A percentile compares a stretch with the other conserved stretches of the same genome.
These are phyloP conservation scores for Falco novaeseelandiae DNA, from an alignment of 2,797 vertebrate species.

Conservation along the genomic window DNA sequence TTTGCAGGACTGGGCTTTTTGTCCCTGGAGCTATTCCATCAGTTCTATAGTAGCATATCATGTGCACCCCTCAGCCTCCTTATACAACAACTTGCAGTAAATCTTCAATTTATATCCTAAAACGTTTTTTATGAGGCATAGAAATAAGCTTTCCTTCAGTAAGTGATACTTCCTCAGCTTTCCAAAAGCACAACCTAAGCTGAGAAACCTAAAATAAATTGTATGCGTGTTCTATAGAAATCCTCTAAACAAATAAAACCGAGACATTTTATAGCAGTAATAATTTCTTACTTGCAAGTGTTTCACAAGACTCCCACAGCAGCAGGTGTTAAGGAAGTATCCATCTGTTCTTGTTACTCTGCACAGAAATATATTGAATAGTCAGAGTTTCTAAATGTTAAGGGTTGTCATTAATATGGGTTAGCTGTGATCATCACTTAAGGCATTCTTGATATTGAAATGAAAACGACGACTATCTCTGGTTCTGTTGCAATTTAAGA, in stretches of 20 bases:
- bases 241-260: conserved; percentile 54
- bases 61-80: not conserved
- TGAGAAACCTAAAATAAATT: conserved; percentile 39
- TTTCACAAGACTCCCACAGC: conserved; percentile 63
- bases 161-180: conserved; percentile 9
- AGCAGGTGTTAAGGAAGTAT: conserved; percentile 68
- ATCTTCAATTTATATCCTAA: conserved; percentile 30
- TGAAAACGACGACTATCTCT: conserved; percentile 62
- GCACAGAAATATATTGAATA: conserved; percentile 52
- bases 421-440: conserved; percentile 60
- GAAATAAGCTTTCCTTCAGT: conserved; percentile 30
- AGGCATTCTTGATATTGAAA: conserved; percentile 53
- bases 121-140: not conserved
- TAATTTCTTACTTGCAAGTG: conserved; percentile 61
- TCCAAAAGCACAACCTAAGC: conserved; percentile 22
- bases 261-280: conserved; percentile 45
- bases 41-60: not conserved
- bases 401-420: conserved; percentile 63
- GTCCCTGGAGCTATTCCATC: not conserved
- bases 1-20: not conserved
- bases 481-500: conserved; percentile 43
- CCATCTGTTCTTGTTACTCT: conserved; percentile 69
- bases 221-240: conserved; percentile 35
- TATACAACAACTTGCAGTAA: conserved; percentile 4
- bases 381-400: conserved; percentile 57